These are phyloP conservation scores for Eclectus roratus DNA, from an alignment of 2,113 vertebrate species.

Conservation along the genomic window DNA sequence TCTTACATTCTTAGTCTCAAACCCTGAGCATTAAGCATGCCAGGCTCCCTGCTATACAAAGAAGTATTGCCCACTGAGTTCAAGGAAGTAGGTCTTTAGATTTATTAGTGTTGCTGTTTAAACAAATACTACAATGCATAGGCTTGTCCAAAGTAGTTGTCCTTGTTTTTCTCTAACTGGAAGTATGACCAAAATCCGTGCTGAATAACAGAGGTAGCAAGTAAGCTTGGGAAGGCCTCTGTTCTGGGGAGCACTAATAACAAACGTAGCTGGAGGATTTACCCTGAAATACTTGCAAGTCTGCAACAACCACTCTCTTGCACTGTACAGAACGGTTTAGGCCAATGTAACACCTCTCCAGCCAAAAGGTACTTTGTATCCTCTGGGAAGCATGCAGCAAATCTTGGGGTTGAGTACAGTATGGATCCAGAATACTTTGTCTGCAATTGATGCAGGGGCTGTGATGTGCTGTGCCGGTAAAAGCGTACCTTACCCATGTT, in stretches of 20 bases:
- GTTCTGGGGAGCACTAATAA: not conserved
- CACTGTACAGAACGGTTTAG: not conserved
- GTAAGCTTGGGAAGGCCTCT: not conserved
- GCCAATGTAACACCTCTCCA: not conserved
- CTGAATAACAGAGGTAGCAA: not conserved
- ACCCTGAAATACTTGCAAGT: not conserved
- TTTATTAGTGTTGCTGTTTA: not conserved
- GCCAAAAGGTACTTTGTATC: not conserved
- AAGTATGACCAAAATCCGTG: not conserved
- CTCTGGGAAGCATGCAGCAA: not conserved
- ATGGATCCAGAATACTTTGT: not conserved
- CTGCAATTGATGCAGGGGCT: not conserved
- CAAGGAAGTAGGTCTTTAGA: not conserved
- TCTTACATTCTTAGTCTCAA: not conserved
- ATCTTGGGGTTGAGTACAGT: not conserved
- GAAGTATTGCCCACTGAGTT: not conserved
- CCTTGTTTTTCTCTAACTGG: not conserved
- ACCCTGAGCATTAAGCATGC: not conserved
- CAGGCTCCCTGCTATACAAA: not conserved
- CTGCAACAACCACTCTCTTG: not conserved
- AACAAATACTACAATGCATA: not conserved
- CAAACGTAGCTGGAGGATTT: not conserved
- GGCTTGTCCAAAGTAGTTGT: not conserved
- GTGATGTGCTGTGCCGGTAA: not conserved
- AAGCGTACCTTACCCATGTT: not conserved